Percentiles rank a stretch among this genome's conserved stretches.
Evolutionary conservation across 2,888 invertebrate species (phyloP).

Genomic region (Venusia cambrica): DNA sequence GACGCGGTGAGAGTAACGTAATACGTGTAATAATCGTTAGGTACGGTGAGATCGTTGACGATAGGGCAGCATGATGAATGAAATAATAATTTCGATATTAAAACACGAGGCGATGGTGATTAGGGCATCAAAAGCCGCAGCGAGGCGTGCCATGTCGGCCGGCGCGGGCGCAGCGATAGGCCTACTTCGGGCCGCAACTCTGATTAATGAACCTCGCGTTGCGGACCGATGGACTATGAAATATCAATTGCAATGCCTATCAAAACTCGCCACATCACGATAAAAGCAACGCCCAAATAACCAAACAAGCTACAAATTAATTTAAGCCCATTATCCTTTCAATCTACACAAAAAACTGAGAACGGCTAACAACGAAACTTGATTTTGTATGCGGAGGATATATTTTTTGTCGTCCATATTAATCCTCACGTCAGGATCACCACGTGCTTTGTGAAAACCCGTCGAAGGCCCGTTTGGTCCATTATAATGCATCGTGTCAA

Average conservation of each 20-base stretch:
- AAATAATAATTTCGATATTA: conserved; percentile 71
- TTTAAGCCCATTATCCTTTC: conserved; percentile 55
- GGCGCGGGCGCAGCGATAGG: conserved; percentile 63
- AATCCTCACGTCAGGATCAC: conserved; percentile 78
- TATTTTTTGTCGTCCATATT: conserved; percentile 75
- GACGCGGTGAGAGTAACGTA: conserved; percentile 67
- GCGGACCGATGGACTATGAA: conserved; percentile 56
- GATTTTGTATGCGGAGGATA: conserved; percentile 65
- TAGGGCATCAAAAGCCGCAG: conserved; percentile 48
- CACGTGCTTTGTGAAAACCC: conserved; percentile 78
- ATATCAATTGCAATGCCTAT: conserved; percentile 36
- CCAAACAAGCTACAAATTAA: conserved; percentile 55
- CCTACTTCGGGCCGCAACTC: conserved; percentile 63
- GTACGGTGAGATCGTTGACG: conserved; percentile 68
- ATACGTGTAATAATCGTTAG: conserved; percentile 72
- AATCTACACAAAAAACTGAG: conserved; percentile 54
- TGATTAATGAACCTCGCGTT: conserved; percentile 65
- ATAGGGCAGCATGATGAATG: conserved; percentile 72
- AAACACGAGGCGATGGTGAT: conserved; percentile 65
- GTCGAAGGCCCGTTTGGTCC: conserved; percentile 69
- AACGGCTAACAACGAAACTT: conserved; percentile 50
- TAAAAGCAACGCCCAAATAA: conserved; percentile 37
- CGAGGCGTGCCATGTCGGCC: conserved; percentile 54
- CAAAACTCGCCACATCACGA: conserved; percentile 24
- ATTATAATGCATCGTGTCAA: conserved; percentile 80